phyloP scores from a whole-genome alignment of 2,888 invertebrate species.

The Torymus auratus region DNA sequence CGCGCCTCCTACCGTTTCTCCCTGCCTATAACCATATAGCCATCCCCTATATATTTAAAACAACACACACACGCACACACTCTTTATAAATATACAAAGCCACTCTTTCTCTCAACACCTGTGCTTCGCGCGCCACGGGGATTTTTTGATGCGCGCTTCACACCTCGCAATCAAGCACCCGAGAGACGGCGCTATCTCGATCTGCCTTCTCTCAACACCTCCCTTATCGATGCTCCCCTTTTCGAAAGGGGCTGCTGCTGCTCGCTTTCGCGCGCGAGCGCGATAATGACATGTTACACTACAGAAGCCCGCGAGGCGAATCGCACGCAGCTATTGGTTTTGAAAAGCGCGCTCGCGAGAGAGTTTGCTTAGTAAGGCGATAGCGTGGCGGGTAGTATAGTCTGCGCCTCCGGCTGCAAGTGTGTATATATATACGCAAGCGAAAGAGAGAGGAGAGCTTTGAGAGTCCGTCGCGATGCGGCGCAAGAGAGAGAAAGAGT shows the following conservation, averaged over 20 bases:
- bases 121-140: background rate
- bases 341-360: slow-evolving; percentile 63
- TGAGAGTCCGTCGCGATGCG: no score
- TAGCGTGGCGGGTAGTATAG: slow-evolving; percentile 55
- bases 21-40: no score
- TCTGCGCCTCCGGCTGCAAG: no score
- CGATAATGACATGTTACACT: slow-evolving; percentile 73
- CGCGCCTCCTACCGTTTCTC: slow-evolving; percentile 40
- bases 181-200: slow-evolving; percentile 66
- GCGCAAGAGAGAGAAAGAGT: no score
- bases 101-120: slow-evolving; percentile 18
- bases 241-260: slow-evolving; percentile 20
- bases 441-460: no score
- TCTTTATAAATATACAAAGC: slow-evolving; percentile 44
- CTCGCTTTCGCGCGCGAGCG: slow-evolving; percentile 15
- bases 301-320: slow-evolving; percentile 21
- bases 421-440: no score
- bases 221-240: slow-evolving; percentile 71
- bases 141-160: slow-evolving; percentile 61
- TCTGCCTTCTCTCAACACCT: slow-evolving; percentile 75
- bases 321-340: slow-evolving; percentile 65
- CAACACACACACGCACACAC: background rate
- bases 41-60: slow-evolving; percentile 41
- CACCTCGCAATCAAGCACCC: slow-evolving; percentile 69
- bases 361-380: slow-evolving; percentile 73